A percentile compares a stretch with the other conserved stretches of the same genome.
phyloP scores from a whole-genome alignment of 2,797 vertebrate species.

The Hypotaenidia philippensis region DNA sequence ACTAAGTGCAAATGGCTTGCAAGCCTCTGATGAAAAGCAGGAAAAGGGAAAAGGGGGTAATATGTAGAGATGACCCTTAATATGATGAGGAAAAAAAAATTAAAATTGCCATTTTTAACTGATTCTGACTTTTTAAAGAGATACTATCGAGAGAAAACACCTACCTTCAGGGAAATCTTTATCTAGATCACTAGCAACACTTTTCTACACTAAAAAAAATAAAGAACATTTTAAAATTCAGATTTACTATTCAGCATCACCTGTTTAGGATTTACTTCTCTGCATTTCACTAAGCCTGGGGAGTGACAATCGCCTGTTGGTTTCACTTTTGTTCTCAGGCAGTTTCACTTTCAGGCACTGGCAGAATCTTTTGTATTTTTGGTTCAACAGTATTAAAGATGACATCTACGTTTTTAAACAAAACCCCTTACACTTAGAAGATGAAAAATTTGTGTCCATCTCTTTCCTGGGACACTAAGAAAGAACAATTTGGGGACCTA shows the following conservation, averaged over 20 bases:
- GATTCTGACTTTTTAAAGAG: constrained; percentile 35
- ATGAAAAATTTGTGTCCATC: background rate
- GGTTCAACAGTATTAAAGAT: background rate
- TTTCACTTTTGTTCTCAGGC: constrained; percentile 68
- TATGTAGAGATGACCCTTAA: background rate
- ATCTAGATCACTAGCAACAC: background rate
- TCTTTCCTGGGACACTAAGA: background rate
- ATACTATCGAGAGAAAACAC: background rate
- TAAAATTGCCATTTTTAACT: background rate
- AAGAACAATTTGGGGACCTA: background rate
- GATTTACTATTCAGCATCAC: background rate
- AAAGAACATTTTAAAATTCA: background rate
- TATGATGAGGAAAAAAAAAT: background rate
- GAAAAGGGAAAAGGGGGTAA: background rate
- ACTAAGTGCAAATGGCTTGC: background rate
- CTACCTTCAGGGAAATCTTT: background rate
- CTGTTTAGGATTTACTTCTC: constrained; percentile 28
- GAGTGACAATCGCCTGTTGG: constrained; percentile 38
- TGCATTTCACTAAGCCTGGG: constrained; percentile 14
- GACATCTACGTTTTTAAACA: constrained; percentile 35
- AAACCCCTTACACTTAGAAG: background rate
- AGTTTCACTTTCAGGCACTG: constrained; percentile 56
- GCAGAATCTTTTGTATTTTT: background rate
- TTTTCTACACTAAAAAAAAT: constrained; percentile 1
- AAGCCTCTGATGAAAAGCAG: background rate